These are phyloP conservation scores for Meliscaeva auricollis DNA, from an alignment of 2,888 invertebrate genomes.

Conservation along the genomic window DNA sequence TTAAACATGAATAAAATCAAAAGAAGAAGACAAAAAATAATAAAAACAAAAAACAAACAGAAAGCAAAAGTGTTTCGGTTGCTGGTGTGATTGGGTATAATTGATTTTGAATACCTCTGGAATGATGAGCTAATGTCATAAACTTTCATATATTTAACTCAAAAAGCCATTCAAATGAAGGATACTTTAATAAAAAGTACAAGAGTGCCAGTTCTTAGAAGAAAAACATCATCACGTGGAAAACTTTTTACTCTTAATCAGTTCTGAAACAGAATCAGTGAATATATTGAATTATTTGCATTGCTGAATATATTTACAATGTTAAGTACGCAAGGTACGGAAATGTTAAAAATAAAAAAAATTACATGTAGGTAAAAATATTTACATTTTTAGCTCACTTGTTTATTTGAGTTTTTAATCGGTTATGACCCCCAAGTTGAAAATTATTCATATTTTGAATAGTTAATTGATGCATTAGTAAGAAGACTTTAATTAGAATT, in stretches of 20 bases:
- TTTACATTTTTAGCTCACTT: too few relatives aligned
- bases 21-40: not conserved
- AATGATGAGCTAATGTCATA: constrained; percentile 4
- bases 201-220: not conserved
- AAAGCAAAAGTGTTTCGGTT: constrained; percentile 28
- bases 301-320: too few relatives aligned
- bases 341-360: too few relatives aligned
- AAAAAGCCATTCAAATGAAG: constrained; percentile 1
- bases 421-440: too few relatives aligned
- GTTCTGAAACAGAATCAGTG: not conserved
- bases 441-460: too few relatives aligned
- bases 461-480: too few relatives aligned
- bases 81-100: constrained; percentile 5
- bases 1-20: constrained; percentile 5
- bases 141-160: not conserved
- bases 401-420: too few relatives aligned
- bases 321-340: too few relatives aligned
- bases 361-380: too few relatives aligned
- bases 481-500: too few relatives aligned
- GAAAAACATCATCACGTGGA: not conserved
- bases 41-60: not conserved
- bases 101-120: constrained; percentile 23
- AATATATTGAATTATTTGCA: too few relatives aligned
- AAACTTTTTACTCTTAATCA: not conserved
- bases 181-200: not conserved